Evolutionary conservation across 2,888 invertebrate species (phyloP).

Genomic region (Drosophila neutralis): DNA sequence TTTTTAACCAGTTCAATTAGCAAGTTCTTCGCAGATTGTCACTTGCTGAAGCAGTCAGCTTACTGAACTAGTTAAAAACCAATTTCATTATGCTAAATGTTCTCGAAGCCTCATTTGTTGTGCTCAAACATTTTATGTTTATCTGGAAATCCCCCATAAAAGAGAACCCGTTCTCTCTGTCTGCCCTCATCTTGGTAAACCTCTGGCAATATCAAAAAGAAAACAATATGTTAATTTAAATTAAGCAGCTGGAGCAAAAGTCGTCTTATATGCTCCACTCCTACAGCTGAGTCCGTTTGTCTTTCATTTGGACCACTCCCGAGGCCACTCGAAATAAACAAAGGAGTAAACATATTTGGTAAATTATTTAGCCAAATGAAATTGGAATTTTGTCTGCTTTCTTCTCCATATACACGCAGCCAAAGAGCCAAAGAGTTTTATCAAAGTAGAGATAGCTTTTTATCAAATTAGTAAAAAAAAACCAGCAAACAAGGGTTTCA

Average conservation of each 20-base stretch:
- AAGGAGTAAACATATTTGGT: constrained; percentile 46
- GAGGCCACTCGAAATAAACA: constrained; percentile 36
- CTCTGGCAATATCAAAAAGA: constrained; percentile 36
- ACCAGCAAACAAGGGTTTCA: not conserved
- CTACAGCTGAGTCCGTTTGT: constrained; percentile 37
- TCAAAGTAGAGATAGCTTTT: constrained; percentile 11
- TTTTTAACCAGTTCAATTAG: constrained; percentile 64
- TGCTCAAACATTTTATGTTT: constrained; percentile 18
- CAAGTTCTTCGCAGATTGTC: constrained; percentile 46
- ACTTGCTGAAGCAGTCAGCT: constrained; percentile 11
- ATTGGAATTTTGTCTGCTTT: constrained; percentile 43
- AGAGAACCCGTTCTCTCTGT: constrained; percentile 14
- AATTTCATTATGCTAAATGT: constrained; percentile 44
- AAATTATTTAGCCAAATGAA: constrained; percentile 65
- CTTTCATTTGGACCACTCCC: constrained; percentile 57
- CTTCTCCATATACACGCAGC: not conserved
- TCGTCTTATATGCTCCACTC: constrained; percentile 7
- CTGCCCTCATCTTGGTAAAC: not conserved
- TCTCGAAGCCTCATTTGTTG: constrained; percentile 18
- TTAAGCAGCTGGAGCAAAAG: constrained; percentile 17
- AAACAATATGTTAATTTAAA: constrained; percentile 56
- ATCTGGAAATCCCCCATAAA: constrained; percentile 20
- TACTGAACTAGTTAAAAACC: constrained; percentile 46
- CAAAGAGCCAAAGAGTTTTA: not conserved
- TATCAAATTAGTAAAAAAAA: constrained; percentile 25